Base-by-base conservation (phyloP, 1,140 invertebrate genomes). In the Conopomorpha cramerella region DNA sequence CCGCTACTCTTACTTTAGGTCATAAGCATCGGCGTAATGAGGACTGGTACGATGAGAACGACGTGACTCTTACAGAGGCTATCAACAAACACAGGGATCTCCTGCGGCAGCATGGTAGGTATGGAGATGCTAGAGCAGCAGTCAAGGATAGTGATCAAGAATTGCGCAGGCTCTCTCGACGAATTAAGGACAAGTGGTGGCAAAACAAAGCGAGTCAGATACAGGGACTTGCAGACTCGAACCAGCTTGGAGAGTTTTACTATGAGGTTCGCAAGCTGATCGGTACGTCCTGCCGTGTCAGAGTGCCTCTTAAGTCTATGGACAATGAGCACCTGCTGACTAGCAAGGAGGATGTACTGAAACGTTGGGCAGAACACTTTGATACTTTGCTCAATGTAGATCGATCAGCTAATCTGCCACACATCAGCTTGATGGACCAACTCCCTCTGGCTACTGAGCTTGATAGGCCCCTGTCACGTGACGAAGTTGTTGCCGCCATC, bases 1-100 rank as follows among this genome's bases (percentile, higher is more conserved):
- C 43, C 11, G 40, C 40, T 17, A 38, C 10, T 12, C 4, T 16
- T 29, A 28, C 34, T 2, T 26, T 49, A n/a, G 41, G 41, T 19
- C 7, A 18, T 13, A 41, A 34, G 43, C 4, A 6, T 6, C 16
- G 17, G 16, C 39, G 19, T 8, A 38, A 41, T 13, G 41, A 48
- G 16, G 43, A 48, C 25, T 48, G 48, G 47, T 50, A 47, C 36
- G 41, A 49, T 34, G 41, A 45, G 11, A 49, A 51, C 34, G 34
- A 51, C 30, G 26, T 10, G 18, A 25, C 36, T 11, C 17, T 51
- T 0, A 27, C 11, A 3, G 30, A 38, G 14, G 49, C 49, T 8
- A 15, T 51, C 2, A 8, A 15, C 3, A 36, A 44, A 31, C 48
- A 46, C 18, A 31, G 39, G 13, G 3, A 2, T 7, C 39, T 46